These are phyloP conservation scores for Peucedramus taeniatus DNA, from an alignment of 2,113 vertebrate species.

Conservation along the genomic window DNA sequence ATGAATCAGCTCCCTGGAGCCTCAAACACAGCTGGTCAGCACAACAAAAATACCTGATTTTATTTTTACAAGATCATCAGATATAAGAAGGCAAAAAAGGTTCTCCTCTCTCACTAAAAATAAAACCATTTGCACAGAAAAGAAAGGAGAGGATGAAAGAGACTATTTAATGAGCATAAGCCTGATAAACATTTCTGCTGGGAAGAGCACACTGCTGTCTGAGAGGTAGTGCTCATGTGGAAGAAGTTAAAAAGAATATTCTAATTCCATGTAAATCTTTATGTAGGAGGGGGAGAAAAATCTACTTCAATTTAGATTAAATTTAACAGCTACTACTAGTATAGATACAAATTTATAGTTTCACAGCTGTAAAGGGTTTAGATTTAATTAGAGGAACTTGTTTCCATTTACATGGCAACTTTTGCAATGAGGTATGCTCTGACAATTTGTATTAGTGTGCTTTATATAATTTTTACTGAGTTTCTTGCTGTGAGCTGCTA, in stretches of 20 bases:
- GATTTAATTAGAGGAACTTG: conserved; percentile 72
- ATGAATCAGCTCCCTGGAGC: not conserved
- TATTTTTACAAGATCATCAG: not conserved
- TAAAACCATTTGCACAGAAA: not conserved
- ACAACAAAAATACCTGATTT: not conserved
- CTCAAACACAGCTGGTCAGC: not conserved
- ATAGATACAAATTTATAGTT: conserved; percentile 68
- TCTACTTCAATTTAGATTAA: conserved; percentile 63
- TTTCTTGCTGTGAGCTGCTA: conserved; percentile 45
- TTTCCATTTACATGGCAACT: conserved; percentile 57
- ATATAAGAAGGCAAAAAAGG: not conserved
- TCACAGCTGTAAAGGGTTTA: conserved; percentile 66
- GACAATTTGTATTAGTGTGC: conserved; percentile 60
- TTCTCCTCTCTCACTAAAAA: not conserved
- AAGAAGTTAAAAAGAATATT: conserved; percentile 13
- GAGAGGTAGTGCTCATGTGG: not conserved
- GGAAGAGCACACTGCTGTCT: not conserved
- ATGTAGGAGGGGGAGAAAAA: not conserved
- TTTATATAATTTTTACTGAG: conserved; percentile 60
- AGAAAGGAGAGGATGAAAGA: not conserved
- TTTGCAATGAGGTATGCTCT: conserved; percentile 42
- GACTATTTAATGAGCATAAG: not conserved
- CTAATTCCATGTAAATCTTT: conserved; percentile 34
- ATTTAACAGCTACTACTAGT: conserved; percentile 56
- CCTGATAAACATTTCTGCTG: not conserved